These are phyloP conservation scores for Chaenocephalus aceratus DNA, from an alignment of 2,113 vertebrate species.

Conservation along the genomic window DNA sequence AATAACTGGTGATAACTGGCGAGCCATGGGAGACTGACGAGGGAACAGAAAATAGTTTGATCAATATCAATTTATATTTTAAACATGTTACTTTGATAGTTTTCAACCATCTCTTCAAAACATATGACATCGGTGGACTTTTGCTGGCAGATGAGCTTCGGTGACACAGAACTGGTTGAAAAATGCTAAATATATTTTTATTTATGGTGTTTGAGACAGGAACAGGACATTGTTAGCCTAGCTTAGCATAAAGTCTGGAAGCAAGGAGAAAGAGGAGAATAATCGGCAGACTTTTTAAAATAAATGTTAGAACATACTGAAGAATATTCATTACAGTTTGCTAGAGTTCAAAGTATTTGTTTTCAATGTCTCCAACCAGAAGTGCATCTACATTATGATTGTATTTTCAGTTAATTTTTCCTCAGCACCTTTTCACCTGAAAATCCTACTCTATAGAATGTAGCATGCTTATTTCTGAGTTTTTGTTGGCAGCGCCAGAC, in stretches of 20 bases:
- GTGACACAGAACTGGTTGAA: too few species aligned
- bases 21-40: background rate
- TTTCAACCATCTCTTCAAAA: too few species aligned
- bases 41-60: background rate
- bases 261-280: background rate
- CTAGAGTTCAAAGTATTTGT: background rate
- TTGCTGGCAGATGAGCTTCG: too few species aligned
- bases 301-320: background rate
- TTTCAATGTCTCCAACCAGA: background rate
- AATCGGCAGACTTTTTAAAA: background rate
- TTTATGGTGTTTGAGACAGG: background rate
- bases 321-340: background rate
- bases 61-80: too few species aligned
- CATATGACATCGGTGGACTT: too few species aligned
- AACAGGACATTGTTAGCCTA: background rate
- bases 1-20: background rate
- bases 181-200: too few species aligned
- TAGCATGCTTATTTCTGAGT: too few species aligned
- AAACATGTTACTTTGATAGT: too few species aligned
- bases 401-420: too few species aligned
- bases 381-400: background rate
- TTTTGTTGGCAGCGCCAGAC: too few species aligned
- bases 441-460: too few species aligned
- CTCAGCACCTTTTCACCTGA: too few species aligned
- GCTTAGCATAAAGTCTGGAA: background rate